A percentile compares a stretch with the other conserved stretches of the same genome.
phyloP scores from a whole-genome alignment of 2,888 invertebrate species.

The Pyrochroa serraticornis region DNA sequence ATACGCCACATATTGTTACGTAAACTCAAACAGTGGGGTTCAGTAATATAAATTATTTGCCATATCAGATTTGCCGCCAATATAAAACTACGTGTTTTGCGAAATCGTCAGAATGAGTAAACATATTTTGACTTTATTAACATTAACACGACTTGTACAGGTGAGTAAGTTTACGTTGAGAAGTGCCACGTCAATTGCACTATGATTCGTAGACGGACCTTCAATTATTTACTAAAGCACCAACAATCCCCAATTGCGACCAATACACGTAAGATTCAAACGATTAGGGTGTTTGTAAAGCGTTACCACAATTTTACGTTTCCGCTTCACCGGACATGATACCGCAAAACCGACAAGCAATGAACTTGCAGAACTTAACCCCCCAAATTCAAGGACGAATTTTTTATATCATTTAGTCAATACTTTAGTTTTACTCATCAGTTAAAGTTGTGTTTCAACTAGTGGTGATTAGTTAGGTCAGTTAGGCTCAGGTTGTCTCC shows the following conservation, averaged over 20 bases:
- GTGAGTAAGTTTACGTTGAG: slow-evolving; percentile 7
- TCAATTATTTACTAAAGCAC: slow-evolving; percentile 9
- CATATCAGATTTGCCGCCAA: neutral
- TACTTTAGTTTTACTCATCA: no score
- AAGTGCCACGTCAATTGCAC: neutral
- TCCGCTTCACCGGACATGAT: no score
- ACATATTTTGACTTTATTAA: slow-evolving; percentile 11
- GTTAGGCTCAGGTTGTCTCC: no score
- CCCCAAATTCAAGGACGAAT: no score
- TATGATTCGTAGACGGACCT: slow-evolving; percentile 10
- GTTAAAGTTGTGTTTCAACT: no score
- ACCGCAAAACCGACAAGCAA: no score
- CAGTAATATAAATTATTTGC: slow-evolving; percentile 13
- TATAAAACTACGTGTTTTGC: neutral
- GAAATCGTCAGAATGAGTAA: slow-evolving; percentile 17
- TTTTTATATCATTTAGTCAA: no score
- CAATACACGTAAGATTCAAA: slow-evolving; percentile 22
- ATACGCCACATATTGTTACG: slow-evolving; percentile 13
- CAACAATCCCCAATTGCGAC: slow-evolving; percentile 16
- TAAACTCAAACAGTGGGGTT: slow-evolving; percentile 14
- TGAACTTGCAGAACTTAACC: no score
- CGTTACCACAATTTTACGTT: neutral
- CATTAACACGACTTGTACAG: slow-evolving; percentile 3
- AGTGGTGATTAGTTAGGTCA: no score
- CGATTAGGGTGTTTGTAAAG: neutral